A percentile compares a stretch with the other conserved stretches of the same genome.
Conservation (phyloP, 2,888 invertebrate genomes). For the Drosophila demipolita region DNA sequence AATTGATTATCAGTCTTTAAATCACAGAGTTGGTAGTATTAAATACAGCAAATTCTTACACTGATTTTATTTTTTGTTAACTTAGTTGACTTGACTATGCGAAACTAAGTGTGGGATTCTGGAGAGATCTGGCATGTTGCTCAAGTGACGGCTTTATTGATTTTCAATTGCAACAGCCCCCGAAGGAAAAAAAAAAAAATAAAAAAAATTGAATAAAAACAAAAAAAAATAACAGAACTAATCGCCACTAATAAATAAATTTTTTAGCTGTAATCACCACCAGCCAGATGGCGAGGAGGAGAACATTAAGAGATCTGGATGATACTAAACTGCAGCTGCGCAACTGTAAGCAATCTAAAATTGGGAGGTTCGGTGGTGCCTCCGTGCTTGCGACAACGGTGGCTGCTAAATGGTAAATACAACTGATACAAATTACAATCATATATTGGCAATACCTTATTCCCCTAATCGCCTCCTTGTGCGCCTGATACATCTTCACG, state of each 20-base stretch:
- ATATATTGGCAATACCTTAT: constrained; percentile 91
- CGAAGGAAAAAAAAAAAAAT: constrained; percentile 17
- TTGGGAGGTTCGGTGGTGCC: constrained; percentile 40
- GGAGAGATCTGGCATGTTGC: constrained; percentile 57
- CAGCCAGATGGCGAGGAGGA: constrained; percentile 20
- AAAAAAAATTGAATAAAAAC: background rate
- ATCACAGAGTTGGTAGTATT: constrained; percentile 43
- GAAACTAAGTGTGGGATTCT: constrained; percentile 13
- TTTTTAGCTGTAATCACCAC: constrained; percentile 1
- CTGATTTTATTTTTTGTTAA: constrained; percentile 16
- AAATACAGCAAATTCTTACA: constrained; percentile 34
- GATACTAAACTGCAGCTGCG: constrained; percentile 40
- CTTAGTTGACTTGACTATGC: constrained; percentile 17
- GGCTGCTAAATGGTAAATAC: constrained; percentile 68
- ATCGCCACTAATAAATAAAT: background rate
- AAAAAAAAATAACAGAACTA: constrained; percentile 5
- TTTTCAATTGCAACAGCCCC: constrained; percentile 59
- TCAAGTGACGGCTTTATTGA: constrained; percentile 61
- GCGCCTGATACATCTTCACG: constrained; percentile 99
- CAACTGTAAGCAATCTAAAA: constrained; percentile 36
- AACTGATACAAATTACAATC: constrained; percentile 71
- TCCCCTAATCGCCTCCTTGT: constrained; percentile 99
- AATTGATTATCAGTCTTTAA: constrained; percentile 46
- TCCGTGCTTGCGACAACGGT: constrained; percentile 48
- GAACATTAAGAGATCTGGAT: constrained; percentile 30